Conservation (phyloP, 2,113 vertebrate species). For the Channa argus region DNA sequence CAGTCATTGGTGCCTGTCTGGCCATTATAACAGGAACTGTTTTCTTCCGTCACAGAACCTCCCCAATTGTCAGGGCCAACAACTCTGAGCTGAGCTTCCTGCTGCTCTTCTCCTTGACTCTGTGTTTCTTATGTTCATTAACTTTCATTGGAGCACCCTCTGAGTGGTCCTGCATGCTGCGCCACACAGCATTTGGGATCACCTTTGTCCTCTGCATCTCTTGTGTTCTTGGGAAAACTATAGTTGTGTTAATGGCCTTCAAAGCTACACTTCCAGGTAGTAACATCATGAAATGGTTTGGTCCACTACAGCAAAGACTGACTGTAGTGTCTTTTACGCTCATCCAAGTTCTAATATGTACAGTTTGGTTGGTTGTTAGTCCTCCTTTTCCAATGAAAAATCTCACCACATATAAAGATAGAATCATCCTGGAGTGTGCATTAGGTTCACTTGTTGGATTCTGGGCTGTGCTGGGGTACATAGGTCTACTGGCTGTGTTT, state of each 20-base stretch:
- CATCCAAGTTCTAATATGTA: constrained; percentile 75
- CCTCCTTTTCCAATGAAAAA: constrained; percentile 79
- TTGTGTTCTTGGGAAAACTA: constrained; percentile 38
- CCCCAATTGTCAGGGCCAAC: constrained; percentile 79
- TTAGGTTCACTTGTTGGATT: constrained; percentile 75
- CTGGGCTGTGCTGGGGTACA: constrained; percentile 77
- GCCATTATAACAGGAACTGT: constrained; percentile 58
- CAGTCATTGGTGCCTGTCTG: constrained; percentile 66
- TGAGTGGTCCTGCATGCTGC: constrained; percentile 72
- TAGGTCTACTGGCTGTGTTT: constrained; percentile 70
- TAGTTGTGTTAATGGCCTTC: constrained; percentile 41
- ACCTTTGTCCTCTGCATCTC: constrained; percentile 47
- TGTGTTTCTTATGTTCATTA: constrained; percentile 72
- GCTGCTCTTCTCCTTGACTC: constrained; percentile 65
- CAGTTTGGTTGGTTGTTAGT: constrained; percentile 68
- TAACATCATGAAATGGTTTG: constrained; percentile 74
- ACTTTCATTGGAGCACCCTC: constrained; percentile 67
- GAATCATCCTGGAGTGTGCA: constrained; percentile 77
- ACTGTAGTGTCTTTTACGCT: constrained; percentile 72
- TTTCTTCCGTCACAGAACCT: constrained; percentile 68
- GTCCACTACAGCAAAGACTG: constrained; percentile 72
- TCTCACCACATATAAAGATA: constrained; percentile 67
- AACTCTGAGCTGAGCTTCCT: constrained; percentile 80
- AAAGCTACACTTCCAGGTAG: constrained; percentile 44
- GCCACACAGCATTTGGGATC: constrained; percentile 49